A percentile compares a stretch with the other conserved stretches of the same genome.
Conservation (phyloP, 1,140 invertebrate genomes). For the Prorops nasuta region DNA sequence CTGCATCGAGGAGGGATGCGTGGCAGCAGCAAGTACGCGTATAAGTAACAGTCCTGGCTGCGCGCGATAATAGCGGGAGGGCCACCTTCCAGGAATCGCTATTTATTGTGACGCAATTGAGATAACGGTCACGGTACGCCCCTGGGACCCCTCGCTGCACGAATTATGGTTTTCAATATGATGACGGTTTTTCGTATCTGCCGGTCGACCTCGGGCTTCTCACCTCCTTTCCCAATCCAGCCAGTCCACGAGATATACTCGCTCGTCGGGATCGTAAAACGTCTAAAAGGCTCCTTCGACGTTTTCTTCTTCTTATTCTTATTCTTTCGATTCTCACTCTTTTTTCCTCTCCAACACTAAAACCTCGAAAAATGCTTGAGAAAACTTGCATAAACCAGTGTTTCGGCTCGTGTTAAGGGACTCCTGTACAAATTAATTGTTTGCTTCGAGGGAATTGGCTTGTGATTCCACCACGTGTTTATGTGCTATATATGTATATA, state of each 20-base stretch:
- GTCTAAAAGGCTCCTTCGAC: slow-evolving; percentile 47
- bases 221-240: slow-evolving; percentile 12
- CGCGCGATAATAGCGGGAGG: too few species aligned
- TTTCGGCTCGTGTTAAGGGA: too few species aligned
- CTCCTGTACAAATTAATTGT: too few species aligned
- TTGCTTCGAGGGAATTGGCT: too few species aligned
- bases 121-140: slow-evolving; percentile 49
- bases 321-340: slow-evolving; percentile 2
- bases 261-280: slow-evolving; percentile 38
- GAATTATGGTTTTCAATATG: slow-evolving; percentile 58
- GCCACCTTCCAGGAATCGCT: slow-evolving; percentile 55
- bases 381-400: too few species aligned
- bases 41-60: not conserved
- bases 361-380: too few species aligned
- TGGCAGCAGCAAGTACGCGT: not conserved
- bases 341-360: too few species aligned
- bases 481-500: too few species aligned
- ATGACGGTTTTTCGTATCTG: slow-evolving; percentile 48
- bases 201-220: slow-evolving; percentile 21
- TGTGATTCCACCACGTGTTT: too few species aligned
- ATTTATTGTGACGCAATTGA: slow-evolving; percentile 57
- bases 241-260: slow-evolving; percentile 35
- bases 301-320: slow-evolving; percentile 18
- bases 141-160: slow-evolving; percentile 28
- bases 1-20: not conserved